Percentiles rank a stretch among this genome's conserved stretches.
These are phyloP conservation scores for Callaeas wilsoni DNA, from an alignment of 2,113 vertebrate genomes.

Conservation along the genomic window DNA sequence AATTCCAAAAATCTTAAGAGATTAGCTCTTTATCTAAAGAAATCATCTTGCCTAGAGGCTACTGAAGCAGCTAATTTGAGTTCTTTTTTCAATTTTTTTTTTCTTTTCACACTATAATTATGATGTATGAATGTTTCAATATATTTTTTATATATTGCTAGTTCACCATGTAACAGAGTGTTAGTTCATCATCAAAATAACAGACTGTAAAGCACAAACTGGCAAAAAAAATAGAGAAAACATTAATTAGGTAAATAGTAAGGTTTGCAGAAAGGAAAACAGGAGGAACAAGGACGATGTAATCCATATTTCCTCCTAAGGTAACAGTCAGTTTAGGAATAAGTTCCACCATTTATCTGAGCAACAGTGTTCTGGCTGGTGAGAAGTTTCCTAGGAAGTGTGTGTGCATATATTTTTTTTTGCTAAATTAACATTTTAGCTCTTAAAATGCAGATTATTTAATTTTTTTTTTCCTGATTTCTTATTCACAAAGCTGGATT, in stretches of 20 bases:
- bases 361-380: neutral
- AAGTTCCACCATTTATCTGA: neutral
- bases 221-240: neutral
- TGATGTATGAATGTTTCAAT: neutral
- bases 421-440: neutral
- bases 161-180: neutral
- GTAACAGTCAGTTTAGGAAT: neutral
- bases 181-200: neutral
- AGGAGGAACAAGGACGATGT: neutral
- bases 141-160: neutral
- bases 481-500: neutral
- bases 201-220: neutral
- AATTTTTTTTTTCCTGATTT: rapidly evolving
- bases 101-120: neutral
- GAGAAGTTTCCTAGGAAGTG: neutral
- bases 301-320: neutral
- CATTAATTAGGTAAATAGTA: neutral
- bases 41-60: neutral
- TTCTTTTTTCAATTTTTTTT: neutral
- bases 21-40: neutral
- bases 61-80: neutral
- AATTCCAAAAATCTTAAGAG: neutral
- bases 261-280: neutral
- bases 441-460: neutral
- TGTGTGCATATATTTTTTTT: neutral